Base-by-base conservation (phyloP, 2,113 vertebrate species). In the Tiliqua scincoides region DNA sequence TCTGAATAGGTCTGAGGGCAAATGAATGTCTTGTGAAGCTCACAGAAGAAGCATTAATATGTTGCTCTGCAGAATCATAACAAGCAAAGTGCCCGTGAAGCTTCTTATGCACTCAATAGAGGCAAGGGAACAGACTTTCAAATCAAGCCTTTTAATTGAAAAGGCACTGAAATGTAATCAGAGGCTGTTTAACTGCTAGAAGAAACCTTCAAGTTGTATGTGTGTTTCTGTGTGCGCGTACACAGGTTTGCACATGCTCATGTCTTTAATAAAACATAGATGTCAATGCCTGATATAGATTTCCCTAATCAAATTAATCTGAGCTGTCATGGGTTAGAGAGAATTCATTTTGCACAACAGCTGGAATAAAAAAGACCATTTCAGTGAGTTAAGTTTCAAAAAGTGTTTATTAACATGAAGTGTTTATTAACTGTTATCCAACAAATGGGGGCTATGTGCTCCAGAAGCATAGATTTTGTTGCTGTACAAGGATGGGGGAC, bases 71-170 rank as follows among this genome's bases (percentile, higher is more conserved):
- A 79, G 4, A 37, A 11, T 25, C 15, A 2, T 0, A 70, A 68
- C 54, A 88, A 91, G 68, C 75, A 87, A 87, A 75, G 1, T 2
- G 5, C 32, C n/a, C 43, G 82, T 30, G 52, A 48, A 79, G 61
- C 84, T 80, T 82, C 71, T 1, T 27, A 18, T 0, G 0, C 68
- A 4, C 18, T 1, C 37, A 75, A 14, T 57, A 80, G 89, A 82
- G 1, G 11, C 87, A 72, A 0, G 0, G 0, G 0, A 37, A 85
- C 10, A 40, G 68, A 32, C 57, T 72, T 86, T 86, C 68, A 86
- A 72, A 80, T 86, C 77, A 80, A 80, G 77, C 52, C 4, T 88
- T 89, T 87, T 85, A 3, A 32, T 48, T 88, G 88, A 87, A 89
- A 91, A 70, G 17, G 35, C 59, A 85, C 43, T 79, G 72, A 83